Conservation (phyloP, 2,113 vertebrate species). For the Cygnus atratus region DNA sequence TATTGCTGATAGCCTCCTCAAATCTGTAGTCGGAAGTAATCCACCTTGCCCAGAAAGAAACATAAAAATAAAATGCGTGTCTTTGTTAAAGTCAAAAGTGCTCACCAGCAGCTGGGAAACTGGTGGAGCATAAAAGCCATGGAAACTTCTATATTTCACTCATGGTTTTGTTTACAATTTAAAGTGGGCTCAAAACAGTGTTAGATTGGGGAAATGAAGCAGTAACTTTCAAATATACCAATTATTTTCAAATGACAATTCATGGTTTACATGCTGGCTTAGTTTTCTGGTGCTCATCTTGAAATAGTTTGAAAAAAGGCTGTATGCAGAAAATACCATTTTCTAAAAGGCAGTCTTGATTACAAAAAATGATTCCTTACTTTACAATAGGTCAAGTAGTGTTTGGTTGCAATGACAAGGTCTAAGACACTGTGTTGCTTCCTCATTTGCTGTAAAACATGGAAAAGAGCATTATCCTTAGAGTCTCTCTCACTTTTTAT, state of each 20-base stretch:
- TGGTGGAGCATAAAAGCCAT: background rate
- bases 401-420: background rate
- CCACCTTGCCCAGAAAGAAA: background rate
- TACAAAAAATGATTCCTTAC: background rate
- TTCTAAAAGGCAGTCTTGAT: background rate
- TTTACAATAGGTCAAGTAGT: background rate
- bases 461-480: background rate
- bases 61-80: background rate
- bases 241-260: background rate
- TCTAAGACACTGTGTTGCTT: background rate
- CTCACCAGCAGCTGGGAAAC: background rate
- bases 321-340: background rate
- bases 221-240: background rate
- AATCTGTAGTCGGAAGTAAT: background rate
- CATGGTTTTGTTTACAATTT: background rate
- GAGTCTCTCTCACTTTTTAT: background rate
- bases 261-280: background rate
- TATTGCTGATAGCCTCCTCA: background rate
- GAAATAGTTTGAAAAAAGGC: background rate
- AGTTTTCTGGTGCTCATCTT: background rate
- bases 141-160: background rate
- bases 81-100: background rate
- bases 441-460: background rate
- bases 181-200: background rate
- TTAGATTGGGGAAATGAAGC: background rate